Evolutionary conservation across 2,113 vertebrate genomes (phyloP), one percentile per base, ranked within the genome.

Genomic region (Odobenus rosmarus): DNA sequence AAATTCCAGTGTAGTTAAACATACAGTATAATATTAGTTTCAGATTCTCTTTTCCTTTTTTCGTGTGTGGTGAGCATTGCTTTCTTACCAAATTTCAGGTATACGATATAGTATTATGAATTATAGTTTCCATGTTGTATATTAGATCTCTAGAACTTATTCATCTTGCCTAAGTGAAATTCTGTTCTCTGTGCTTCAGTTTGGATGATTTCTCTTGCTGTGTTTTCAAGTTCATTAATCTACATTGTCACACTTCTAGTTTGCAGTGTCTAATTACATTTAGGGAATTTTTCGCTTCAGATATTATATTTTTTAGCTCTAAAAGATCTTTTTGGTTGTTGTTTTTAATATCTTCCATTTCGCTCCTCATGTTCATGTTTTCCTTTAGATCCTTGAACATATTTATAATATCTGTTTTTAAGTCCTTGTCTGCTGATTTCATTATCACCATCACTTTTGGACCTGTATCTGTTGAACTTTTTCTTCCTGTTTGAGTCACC

Each of bases 51-150:
- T 92, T 92, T 80, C 51, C 36, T 83, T 83, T 71, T 71, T 42
- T 33, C 6, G 36, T 74, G 39, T 57, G 36, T 92, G 49, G 31
- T 92, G 21, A 82, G 64, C 72, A 51, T 31, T 71, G 79, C 79
- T 81, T 72, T 92, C 90, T 82, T 83, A 83, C 62, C 39, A 72
- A 57, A 92, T 72, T 92, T 83, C 36, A 82, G 71, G 51, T 71
- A 46, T 71, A 92, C 7, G 1, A 15, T 69, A 80, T 55, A 55
- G 16, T 86, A 67, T 51, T 53, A 51, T 53, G 51, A 79, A 67
- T 46, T 86, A 6, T 55, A 71, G 85, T 55, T 9, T 39, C 15
- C 15, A 39, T 55, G 15, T 31, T 81, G 21, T 57, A n/a, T 36
- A 55, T 24, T 81, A 57, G 51, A 81, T 81, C 19, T 24, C 19